Evolutionary conservation across 2,888 invertebrate genomes (phyloP).

Genomic region (Rotaria sp.): DNA sequence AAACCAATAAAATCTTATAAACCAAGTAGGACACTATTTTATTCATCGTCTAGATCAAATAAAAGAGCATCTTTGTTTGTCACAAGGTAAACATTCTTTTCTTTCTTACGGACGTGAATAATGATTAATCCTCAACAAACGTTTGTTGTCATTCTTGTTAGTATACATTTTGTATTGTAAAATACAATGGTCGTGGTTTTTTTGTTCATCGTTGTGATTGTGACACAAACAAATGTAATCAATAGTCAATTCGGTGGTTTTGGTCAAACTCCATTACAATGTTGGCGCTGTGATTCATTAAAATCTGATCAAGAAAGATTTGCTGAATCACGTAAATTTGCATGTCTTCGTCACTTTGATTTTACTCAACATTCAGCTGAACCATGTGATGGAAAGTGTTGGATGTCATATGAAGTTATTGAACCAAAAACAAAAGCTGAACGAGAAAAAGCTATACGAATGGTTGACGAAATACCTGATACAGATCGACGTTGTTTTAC

Average conservation of each 20-base stretch:
- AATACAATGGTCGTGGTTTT: background rate
- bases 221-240: background rate
- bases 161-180: background rate
- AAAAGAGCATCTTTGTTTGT: background rate
- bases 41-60: background rate
- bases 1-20: background rate
- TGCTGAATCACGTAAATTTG: constrained; percentile 6
- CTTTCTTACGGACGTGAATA: background rate
- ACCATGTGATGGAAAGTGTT: constrained; percentile 41
- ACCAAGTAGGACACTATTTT: background rate
- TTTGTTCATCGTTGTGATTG: background rate
- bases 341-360: constrained; percentile 39
- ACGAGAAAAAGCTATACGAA: constrained; percentile 36
- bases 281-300: constrained; percentile 39
- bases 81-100: constrained; percentile 14
- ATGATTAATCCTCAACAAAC: background rate
- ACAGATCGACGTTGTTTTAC: constrained; percentile 39
- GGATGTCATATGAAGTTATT: constrained; percentile 40
- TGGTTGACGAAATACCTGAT: constrained; percentile 36
- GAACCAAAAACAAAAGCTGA: constrained; percentile 40
- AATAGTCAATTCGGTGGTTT: constrained; percentile 30
- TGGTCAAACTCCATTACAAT: constrained; percentile 33
- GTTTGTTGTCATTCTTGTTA: background rate
- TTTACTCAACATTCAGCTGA: constrained; percentile 40
- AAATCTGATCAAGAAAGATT: constrained; percentile 5